Evolutionary conservation across 2,113 vertebrate species (phyloP), one percentile per base, ranked within the genome.

Genomic region (Xenotilapia caudafasciata): DNA sequence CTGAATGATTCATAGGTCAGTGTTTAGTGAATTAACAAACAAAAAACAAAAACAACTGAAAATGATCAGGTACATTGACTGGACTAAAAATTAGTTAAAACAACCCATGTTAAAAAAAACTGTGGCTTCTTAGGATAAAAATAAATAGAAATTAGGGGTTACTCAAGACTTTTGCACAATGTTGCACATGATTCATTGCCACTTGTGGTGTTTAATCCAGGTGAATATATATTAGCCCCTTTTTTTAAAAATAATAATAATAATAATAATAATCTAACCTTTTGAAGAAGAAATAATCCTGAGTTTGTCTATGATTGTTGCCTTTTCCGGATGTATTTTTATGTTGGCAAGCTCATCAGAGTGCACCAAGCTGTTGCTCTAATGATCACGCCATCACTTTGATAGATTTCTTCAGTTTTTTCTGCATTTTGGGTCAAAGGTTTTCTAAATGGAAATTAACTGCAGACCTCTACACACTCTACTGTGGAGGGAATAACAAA

Each of bases 181-280:
- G 23, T 28, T 47, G 21, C 38, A 9, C 21, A 17, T 28, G 21
- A 45, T 47, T 75, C 7, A 40, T 75, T 75, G 6, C 40, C 2
- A 1, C 38, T 73, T 45, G 40, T 10, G 9, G 40, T 45, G 40
- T 28, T 47, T 45, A 47, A 47, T 47, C 14, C 42, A 49, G 9
- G 42, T 75, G 23, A 15, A 28, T 28, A 49, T 12, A 49, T 31
- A 75, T 75, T 19, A 31, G 15, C 9, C 23, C 15, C 6, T 75
- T 47, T 15, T 1, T 15, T 0, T 0, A 9, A 17, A 28, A n/a
- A 5, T 1, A 35, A 35, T 1, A 11, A 28, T 28, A 28, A 31
- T 6, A 33, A 5, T 0, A 53, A 53, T 5, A 19, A 23, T 1
- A 47, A 75, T 75, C 15, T 49, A 75, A 75, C 0, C 15, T 31